Base-by-base conservation (phyloP, 2,888 invertebrate species). In the Elmis aenea region DNA sequence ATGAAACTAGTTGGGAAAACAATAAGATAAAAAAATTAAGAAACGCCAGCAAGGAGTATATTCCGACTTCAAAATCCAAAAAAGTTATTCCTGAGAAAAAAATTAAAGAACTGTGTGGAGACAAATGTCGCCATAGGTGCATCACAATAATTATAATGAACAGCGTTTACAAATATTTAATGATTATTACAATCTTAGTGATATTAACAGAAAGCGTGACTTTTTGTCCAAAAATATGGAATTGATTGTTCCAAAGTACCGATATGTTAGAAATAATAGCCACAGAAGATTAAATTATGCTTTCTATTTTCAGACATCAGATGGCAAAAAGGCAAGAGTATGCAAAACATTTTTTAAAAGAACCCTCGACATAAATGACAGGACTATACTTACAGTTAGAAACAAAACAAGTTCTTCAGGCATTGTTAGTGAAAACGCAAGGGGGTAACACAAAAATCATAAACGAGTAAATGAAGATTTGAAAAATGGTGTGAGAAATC, bases 391-490 rank as follows among this genome's bases (percentile, higher is more conserved):
- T 3, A 40, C 43, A 8, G 26, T 43, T 6, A 22, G 29, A 20
- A 13, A 21, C 14, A 44, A 44, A 33, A 26, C 25, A 16, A 20
- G 8, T n/a, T 3, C 29, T 21, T 10, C 33, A 11, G 38, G 27
- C 15, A 44, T 45, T 16, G 30, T 50, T 5, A 33, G 50, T 20
- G 33, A 38, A 33, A 36, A 57, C 29, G 13, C 40, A 13, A 38
- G 54, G 38, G 53, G 51, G 33, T 55, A 54, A 42, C 50, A 57
- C 44, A 37, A 39, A 13, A 44, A 55, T 25, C 54, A 51, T 34
- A 25, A 36, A 26, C 37, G 37, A 22, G 31, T 50, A 26, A 35
- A 45, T 26, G 34, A 27, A 33, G 16, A 32, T 13, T 37, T 55
- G n/a, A 50, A 39, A 24, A 27, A 48, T 28, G 48, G 44, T 15